phyloP scores from a whole-genome alignment of 2,888 invertebrate species.

The Phaonia tiefii region DNA sequence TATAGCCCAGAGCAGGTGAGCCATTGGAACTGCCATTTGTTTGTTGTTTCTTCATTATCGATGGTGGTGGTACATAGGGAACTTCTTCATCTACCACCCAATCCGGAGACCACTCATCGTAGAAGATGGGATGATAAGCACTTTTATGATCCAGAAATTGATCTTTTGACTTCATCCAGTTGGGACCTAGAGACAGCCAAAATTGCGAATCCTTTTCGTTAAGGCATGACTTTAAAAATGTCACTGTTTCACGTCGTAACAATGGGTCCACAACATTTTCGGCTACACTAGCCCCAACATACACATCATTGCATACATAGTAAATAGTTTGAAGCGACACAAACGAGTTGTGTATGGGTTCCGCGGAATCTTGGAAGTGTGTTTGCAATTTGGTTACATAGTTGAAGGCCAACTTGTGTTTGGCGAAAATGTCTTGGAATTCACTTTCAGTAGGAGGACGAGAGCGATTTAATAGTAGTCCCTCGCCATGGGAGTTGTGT shows the following conservation, averaged over 20 bases:
- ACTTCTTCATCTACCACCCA: slow-evolving; percentile 91
- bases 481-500: slow-evolving; percentile 88
- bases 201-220: slow-evolving; percentile 97
- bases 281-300: slow-evolving; percentile 89
- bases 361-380: slow-evolving; percentile 98
- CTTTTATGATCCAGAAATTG: slow-evolving; percentile 95
- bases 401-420: slow-evolving; percentile 98
- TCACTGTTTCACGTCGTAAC: slow-evolving; percentile 94
- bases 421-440: slow-evolving; percentile 98
- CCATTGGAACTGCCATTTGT: slow-evolving; percentile 53
- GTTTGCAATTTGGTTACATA: slow-evolving; percentile 95
- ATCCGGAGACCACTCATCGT: slow-evolving; percentile 97
- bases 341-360: slow-evolving; percentile 97
- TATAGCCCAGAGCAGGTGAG: slow-evolving; percentile 66
- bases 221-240: slow-evolving; percentile 94
- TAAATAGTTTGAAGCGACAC: slow-evolving; percentile 97
- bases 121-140: slow-evolving; percentile 96
- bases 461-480: slow-evolving; percentile 95
- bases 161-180: slow-evolving; percentile 96
- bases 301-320: slow-evolving; percentile 95
- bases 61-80: slow-evolving; percentile 79
- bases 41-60: slow-evolving; percentile 72
- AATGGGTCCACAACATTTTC: slow-evolving; percentile 94
- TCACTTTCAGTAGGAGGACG: slow-evolving; percentile 97
- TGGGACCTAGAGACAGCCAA: slow-evolving; percentile 97